Evolutionary conservation across 2,113 vertebrate species (phyloP).

Genomic region (Cyprinus carpio): DNA sequence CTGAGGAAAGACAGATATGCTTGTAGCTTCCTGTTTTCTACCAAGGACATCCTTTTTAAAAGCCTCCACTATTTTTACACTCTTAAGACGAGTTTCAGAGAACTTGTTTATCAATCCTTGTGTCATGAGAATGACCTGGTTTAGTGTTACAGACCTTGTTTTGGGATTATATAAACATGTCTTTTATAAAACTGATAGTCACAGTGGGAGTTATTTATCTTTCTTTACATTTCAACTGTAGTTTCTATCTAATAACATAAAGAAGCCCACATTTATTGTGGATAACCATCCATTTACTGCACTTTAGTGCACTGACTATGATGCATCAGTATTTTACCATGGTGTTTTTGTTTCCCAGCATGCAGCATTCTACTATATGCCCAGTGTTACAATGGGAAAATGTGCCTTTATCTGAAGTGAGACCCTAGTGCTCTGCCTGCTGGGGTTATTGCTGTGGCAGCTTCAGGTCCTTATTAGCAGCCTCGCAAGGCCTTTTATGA

Average conservation of each 20-base stretch:
- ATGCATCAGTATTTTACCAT: too few species aligned
- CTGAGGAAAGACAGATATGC: constrained; percentile 34
- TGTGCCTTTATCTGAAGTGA: not conserved
- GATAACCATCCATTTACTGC: too few species aligned
- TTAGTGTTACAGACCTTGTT: not conserved
- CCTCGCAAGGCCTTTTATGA: not conserved
- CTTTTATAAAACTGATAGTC: not conserved
- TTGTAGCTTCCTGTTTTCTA: constrained; percentile 48
- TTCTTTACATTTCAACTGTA: not conserved
- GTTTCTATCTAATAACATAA: too few species aligned
- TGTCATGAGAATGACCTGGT: not conserved
- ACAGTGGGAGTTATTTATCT: not conserved
- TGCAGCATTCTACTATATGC: not conserved
- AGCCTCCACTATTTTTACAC: constrained; percentile 39
- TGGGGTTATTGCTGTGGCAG: not conserved
- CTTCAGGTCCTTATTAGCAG: constrained; percentile 25
- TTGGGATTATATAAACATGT: not conserved
- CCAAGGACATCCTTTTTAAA: constrained; percentile 36
- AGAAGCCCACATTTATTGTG: too few species aligned
- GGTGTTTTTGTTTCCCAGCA: not conserved
- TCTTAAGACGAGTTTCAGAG: not conserved
- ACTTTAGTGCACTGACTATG: too few species aligned
- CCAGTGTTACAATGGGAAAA: not conserved
- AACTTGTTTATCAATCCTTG: not conserved
- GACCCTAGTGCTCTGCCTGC: not conserved